Evolutionary conservation across 2,888 invertebrate species (phyloP).

Genomic region (Tolmerus cingulatus): DNA sequence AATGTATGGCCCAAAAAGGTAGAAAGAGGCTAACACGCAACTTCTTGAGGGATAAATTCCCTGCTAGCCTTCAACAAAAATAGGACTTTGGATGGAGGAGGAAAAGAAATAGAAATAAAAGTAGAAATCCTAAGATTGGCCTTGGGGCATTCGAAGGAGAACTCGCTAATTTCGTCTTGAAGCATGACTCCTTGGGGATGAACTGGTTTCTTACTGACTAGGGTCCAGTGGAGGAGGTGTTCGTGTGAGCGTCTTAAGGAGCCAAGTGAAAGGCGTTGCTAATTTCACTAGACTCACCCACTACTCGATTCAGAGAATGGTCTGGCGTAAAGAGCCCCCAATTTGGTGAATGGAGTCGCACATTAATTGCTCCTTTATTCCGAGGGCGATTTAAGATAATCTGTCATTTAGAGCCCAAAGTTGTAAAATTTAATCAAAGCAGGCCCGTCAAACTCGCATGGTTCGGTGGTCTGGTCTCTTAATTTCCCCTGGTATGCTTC

Average conservation of each 20-base stretch:
- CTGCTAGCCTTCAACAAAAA: neutral
- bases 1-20: neutral
- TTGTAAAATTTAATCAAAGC: neutral
- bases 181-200: neutral
- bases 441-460: neutral
- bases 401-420: neutral
- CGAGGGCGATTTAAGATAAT: neutral
- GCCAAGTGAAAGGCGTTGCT: neutral
- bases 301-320: neutral
- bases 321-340: neutral
- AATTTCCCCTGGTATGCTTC: neutral
- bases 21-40: neutral
- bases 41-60: neutral
- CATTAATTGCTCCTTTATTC: neutral
- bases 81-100: neutral
- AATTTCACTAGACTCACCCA: neutral
- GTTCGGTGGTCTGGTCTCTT: neutral
- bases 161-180: neutral
- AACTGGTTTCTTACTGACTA: neutral
- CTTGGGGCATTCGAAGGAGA: neutral
- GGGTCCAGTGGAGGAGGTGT: neutral
- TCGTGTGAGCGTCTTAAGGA: neutral
- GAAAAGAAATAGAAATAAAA: neutral
- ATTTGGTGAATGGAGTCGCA: neutral
- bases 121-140: neutral